Evolutionary conservation across 53 echinoderm and acorn worm species (phyloP).

Genomic region (Echinarachnius parma): DNA sequence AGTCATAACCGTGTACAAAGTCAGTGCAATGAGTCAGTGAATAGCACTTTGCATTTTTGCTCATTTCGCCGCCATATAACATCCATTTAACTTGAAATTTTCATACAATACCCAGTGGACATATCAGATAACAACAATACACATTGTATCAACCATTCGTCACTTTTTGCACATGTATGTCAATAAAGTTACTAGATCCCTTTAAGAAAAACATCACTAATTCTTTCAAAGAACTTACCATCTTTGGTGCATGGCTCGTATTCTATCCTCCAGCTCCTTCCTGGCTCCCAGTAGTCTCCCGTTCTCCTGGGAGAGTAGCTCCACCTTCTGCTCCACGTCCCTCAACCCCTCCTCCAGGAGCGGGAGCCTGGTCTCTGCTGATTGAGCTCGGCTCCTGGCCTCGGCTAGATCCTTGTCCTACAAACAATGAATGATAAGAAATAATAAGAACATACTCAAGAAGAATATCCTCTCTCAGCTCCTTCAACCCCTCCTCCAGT

Average conservation of each 20-base stretch:
- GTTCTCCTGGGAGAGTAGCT: slow-evolving; percentile 49
- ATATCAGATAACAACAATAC: no score
- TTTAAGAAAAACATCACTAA: no score
- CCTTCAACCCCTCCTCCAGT: slow-evolving; percentile 62
- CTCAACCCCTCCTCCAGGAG: slow-evolving; percentile 62
- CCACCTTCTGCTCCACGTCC: slow-evolving; percentile 63
- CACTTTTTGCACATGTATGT: no score
- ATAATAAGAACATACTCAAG: not conserved
- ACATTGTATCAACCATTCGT: no score
- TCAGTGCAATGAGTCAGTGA: no score
- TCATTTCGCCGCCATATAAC: no score
- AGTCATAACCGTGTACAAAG: no score
- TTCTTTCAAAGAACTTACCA: slow-evolving; percentile 60
- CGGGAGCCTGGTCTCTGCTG: slow-evolving; percentile 60
- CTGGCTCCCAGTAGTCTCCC: slow-evolving; percentile 42
- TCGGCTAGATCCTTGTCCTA: slow-evolving; percentile 71
- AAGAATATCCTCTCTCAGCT: no score
- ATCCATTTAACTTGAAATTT: no score
- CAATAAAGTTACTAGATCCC: no score
- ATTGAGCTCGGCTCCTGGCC: slow-evolving; percentile 65
- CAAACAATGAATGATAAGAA: not conserved
- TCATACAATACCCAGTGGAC: no score
- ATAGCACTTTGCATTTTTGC: no score
- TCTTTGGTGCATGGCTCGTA: slow-evolving; percentile 65
- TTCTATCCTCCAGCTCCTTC: slow-evolving; percentile 75